Conservation (phyloP, 2,113 vertebrate species). For the Poeciliopsis retropinna region DNA sequence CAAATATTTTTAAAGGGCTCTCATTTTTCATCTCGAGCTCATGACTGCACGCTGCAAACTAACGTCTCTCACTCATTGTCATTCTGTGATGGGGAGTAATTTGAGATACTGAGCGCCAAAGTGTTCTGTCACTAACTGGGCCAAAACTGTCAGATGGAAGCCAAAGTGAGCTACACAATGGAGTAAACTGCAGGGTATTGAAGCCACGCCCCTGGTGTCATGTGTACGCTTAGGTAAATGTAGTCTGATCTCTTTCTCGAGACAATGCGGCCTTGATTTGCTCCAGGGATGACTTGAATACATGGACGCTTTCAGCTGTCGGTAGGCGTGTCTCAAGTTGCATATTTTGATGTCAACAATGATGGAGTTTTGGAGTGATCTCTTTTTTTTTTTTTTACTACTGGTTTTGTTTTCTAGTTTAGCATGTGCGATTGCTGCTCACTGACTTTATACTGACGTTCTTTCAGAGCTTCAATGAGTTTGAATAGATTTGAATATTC, state of each 20-base stretch:
- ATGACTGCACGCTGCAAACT: constrained; percentile 5
- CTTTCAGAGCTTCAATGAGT: constrained; percentile 19
- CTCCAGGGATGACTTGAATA: constrained; percentile 32
- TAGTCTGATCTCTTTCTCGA: constrained; percentile 40
- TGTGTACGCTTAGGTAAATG: constrained; percentile 44
- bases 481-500: constrained; percentile 58
- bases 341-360: constrained; percentile 11
- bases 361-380: constrained; percentile 4
- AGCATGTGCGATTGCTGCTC: constrained; percentile 17
- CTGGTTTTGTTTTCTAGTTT: constrained; percentile 7
- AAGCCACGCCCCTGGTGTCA: constrained; percentile 59
- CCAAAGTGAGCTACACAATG: constrained; percentile 52
- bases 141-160: constrained; percentile 40
- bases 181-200: constrained; percentile 21
- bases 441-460: constrained; percentile 27
- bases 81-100: constrained; percentile 15
- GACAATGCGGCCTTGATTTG: constrained; percentile 35
- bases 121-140: constrained; percentile 46
- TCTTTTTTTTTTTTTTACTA: neutral
- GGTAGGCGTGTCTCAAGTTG: neutral
- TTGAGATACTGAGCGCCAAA: constrained; percentile 29
- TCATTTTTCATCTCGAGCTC: constrained; percentile 2
- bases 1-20: constrained; percentile 26
- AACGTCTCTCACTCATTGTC: constrained; percentile 1
- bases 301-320: neutral